Evolutionary conservation across 2,113 vertebrate species (phyloP), one percentile per base, ranked within the genome.

Genomic region (Cryptomyrus ogoouensis): DNA sequence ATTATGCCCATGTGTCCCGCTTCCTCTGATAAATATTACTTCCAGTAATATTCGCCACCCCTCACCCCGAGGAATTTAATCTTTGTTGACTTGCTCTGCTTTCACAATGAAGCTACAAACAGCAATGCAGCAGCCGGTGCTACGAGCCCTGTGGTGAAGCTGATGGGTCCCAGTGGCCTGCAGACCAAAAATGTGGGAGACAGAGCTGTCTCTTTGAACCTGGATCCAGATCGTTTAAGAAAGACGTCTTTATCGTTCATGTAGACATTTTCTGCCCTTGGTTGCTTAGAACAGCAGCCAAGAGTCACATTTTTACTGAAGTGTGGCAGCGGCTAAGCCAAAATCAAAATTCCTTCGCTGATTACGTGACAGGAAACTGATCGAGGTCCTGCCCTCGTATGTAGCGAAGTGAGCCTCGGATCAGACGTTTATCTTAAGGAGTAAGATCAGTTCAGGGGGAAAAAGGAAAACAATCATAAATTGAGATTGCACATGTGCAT

Each of bases 11-110:
- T 80, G 74, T 42, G n/a, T 7, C 19, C 31, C 17, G 17, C 35
- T 80, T 80, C 15, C 74, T 80, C 35, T 80, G 74, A 80, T 39
- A 80, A 80, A 80, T n/a, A 80, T 80, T 39, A 77, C 70, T 77
- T 19, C 17, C 35, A 19, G 35, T 42, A 80, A 42, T 80, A 42
- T 42, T 42, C 74, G 13, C 74, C 74, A 80, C 74, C 35, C 35
- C 70, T 13, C 5, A 27, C 70, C 70, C 35, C 5, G 74, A 39
- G 74, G 74, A 80, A 19, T 80, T 80, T 42, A 42, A 80, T 80
- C 74, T 39, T 80, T 42, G 74, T 42, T 80, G 5, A 42, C 74
- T 80, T 42, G 74, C 74, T 80, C 35, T 19, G 27, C 74, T 19
- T 80, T 39, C 15, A 80, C 74, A 80, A 35, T 80, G 74, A 39